Conservation (phyloP, 2,797 vertebrate species). For the Pipistrellus nathusii region DNA sequence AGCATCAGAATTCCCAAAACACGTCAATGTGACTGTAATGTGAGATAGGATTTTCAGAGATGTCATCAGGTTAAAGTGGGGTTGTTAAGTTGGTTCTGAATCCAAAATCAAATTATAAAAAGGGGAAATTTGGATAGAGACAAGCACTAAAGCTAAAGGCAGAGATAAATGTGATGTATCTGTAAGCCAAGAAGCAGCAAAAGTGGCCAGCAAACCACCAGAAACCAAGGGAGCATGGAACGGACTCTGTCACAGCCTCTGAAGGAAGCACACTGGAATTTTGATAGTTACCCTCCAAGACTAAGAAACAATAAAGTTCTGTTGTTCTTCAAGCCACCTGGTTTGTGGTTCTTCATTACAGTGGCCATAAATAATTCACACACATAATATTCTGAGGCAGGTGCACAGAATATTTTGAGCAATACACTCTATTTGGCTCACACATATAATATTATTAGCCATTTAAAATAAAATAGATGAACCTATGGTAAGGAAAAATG, state of each 20-base stretch:
- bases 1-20: not conserved
- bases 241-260: too few relatives aligned
- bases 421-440: not conserved
- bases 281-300: not conserved
- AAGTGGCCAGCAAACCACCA: not conserved
- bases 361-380: not conserved
- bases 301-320: not conserved
- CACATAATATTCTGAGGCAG: not conserved
- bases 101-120: not conserved
- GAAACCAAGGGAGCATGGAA: too few relatives aligned
- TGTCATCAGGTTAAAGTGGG: not conserved
- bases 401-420: not conserved
- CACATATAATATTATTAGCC: not conserved
- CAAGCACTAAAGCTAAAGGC: not conserved
- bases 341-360: not conserved
- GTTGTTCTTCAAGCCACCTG: not conserved
- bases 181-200: not conserved
- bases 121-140: not conserved
- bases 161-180: not conserved
- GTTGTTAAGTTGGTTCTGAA: not conserved
- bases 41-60: not conserved
- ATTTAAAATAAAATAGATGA: conserved; percentile 6
- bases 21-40: not conserved
- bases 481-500: not conserved
- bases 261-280: not conserved